Evolutionary conservation across 2,888 invertebrate species (phyloP).

Genomic region (Rhagonycha fulva): DNA sequence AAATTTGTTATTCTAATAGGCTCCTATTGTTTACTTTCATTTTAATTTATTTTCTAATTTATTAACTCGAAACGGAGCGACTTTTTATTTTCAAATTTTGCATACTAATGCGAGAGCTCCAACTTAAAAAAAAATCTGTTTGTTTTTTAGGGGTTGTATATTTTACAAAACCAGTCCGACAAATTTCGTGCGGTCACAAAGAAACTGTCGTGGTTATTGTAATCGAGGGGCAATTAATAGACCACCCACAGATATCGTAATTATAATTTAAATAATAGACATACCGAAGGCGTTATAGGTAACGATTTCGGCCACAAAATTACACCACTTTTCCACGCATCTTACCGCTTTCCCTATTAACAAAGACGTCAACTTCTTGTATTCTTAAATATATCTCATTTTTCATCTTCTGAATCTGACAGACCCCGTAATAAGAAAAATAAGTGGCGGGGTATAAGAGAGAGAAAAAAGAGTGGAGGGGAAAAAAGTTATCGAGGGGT

Average conservation of each 20-base stretch:
- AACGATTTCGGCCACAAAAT: conserved; percentile 2
- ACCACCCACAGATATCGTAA: conserved; percentile 7
- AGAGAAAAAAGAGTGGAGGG: conserved; percentile 30
- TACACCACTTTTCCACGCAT: background rate
- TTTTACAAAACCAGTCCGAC: background rate
- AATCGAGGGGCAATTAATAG: conserved; percentile 8
- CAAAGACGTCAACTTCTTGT: conserved; percentile 6
- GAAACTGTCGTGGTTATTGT: conserved; percentile 12
- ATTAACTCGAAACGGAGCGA: background rate
- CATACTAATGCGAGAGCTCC: background rate
- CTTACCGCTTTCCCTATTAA: background rate
- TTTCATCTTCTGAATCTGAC: conserved; percentile 35
- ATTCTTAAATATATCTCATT: conserved; percentile 33
- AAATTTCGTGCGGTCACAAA: conserved; percentile 11
- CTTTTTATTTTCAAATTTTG: background rate
- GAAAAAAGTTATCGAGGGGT: conserved; percentile 34
- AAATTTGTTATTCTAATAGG: background rate
- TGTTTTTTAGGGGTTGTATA: background rate
- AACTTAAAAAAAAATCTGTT: background rate
- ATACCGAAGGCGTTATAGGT: background rate
- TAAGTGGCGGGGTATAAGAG: conserved; percentile 22
- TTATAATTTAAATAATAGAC: conserved; percentile 8
- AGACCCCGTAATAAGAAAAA: conserved; percentile 34
- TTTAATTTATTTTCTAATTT: background rate
- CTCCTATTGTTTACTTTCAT: background rate